Evolutionary conservation across 2,888 invertebrate species (phyloP), one percentile per base, ranked within the genome.

Genomic region (Hermodice carunculata): DNA sequence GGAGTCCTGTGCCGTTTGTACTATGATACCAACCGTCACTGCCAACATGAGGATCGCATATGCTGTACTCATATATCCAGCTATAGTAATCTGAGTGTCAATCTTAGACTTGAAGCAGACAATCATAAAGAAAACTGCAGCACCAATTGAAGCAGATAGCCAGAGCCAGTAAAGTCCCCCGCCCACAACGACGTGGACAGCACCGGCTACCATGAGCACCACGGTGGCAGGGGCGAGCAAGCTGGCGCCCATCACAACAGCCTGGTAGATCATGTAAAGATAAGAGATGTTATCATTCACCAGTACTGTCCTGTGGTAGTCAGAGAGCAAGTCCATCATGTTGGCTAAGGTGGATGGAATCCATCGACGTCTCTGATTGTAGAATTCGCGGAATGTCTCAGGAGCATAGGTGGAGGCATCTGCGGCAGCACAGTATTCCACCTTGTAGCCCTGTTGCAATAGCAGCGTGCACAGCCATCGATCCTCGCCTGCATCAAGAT

Each of bases 341-440:
- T 98, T 98, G 70, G 98, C 98, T 83, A 98, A 94, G 42, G 98
- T 98, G 0, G 98, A 98, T 6, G 98, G 98, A 69, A 96, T 97
- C 98, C 98, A 98, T 76, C 98, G 91, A 82, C 98, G 92, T 67
- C 98, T 92, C 87, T 98, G 98, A 83, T 97, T 98, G 89, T 95
- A 98, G 86, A 98, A 98, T 70, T 79, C 79, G 37, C 73, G 64
- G 72, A 81, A 81, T 6, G 76, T 73, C 60, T 98, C 98, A 0
- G 98, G 98, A 48, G 96, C 96, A 81, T 97, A 98, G 3, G 98
- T 98, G 87, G 96, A 96, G 29, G 98, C 98, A 84, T 98, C 98
- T 2, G 96, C 96, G 22, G 98, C 98, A 82, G 98, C 98, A 74
- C 96, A 97, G 84, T 98, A 98, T 87, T 98, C 98, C 0, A 97